A percentile compares a stretch with the other conserved stretches of the same genome.
Evolutionary conservation across 2,888 invertebrate species (phyloP).

Genomic region (Phoronis australis): DNA sequence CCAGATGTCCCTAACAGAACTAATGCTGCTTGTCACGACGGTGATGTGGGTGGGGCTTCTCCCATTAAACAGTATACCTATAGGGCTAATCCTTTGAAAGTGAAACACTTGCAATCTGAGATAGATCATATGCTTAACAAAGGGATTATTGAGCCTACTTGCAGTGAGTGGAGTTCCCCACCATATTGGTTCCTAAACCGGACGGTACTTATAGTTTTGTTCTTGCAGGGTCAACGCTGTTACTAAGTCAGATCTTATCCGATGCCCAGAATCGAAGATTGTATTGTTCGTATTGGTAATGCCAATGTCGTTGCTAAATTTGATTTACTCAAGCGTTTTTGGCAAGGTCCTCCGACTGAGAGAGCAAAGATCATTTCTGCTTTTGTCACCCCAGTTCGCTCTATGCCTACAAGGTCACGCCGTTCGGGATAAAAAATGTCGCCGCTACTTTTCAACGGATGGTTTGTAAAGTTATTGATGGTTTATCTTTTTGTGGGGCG

Average conservation of each 20-base stretch:
- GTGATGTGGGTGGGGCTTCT: neutral
- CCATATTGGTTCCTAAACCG: neutral
- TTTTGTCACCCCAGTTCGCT: too few species aligned
- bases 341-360: too few species aligned
- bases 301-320: conserved; percentile 20
- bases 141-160: neutral
- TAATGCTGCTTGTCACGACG: neutral
- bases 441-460: too few species aligned
- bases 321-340: conserved; percentile 21
- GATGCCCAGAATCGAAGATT: conserved; percentile 22
- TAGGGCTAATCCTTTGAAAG: neutral
- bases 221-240: conserved; percentile 19
- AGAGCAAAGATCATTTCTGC: too few species aligned
- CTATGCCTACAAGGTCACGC: too few species aligned
- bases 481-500: too few species aligned
- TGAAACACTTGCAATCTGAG: neutral
- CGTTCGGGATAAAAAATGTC: too few species aligned
- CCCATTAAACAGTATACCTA: conserved; percentile 1
- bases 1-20: neutral
- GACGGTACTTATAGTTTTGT: conserved; percentile 2
- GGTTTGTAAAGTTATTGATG: too few species aligned
- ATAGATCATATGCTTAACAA: conserved; percentile 1
- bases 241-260: conserved; percentile 22
- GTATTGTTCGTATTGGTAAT: conserved; percentile 20
- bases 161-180: neutral